phyloP scores from a whole-genome alignment of 2,888 invertebrate species.

The Nowickia ferox region DNA sequence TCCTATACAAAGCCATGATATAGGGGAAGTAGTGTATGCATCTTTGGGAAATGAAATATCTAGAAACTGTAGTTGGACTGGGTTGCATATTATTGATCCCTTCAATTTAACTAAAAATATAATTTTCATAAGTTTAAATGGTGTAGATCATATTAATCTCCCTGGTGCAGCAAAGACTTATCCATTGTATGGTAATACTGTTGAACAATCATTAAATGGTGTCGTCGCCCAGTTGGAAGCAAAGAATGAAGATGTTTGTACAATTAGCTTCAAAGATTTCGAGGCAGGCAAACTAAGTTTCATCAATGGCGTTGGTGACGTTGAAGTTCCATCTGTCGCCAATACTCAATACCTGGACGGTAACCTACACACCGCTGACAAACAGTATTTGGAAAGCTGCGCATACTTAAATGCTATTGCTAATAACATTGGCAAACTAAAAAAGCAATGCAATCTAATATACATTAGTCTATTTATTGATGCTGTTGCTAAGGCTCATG shows the following conservation, averaged over 20 bases:
- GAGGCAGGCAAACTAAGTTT: slow-evolving; percentile 86
- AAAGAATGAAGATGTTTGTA: slow-evolving; percentile 86
- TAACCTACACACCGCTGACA: slow-evolving; percentile 78
- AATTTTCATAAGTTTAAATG: slow-evolving; percentile 88
- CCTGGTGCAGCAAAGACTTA: slow-evolving; percentile 78
- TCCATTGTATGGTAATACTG: slow-evolving; percentile 76
- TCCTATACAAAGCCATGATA: slow-evolving; percentile 85
- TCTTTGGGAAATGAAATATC: slow-evolving; percentile 89
- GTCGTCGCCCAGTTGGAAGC: slow-evolving; percentile 86
- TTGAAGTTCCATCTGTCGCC: slow-evolving; percentile 74
- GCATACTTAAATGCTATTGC: slow-evolving; percentile 76
- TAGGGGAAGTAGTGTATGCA: slow-evolving; percentile 89
- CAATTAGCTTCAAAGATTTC: slow-evolving; percentile 87
- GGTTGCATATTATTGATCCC: slow-evolving; percentile 87
- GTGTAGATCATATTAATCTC: slow-evolving; percentile 84
- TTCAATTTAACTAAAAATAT: slow-evolving; percentile 89
- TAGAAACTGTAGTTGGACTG: slow-evolving; percentile 88
- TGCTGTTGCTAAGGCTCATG: slow-evolving; percentile 79
- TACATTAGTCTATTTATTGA: slow-evolving; percentile 78
- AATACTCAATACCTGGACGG: slow-evolving; percentile 79
- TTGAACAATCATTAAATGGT: slow-evolving; percentile 83
- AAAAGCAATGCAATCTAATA: slow-evolving; percentile 77
- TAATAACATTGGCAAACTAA: slow-evolving; percentile 75
- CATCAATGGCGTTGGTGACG: slow-evolving; percentile 76
- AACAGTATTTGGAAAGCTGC: slow-evolving; percentile 79